A percentile compares a stretch with the other conserved stretches of the same genome.
Evolutionary conservation across 2,113 vertebrate genomes (phyloP).

Genomic region (Caranx ignobilis): DNA sequence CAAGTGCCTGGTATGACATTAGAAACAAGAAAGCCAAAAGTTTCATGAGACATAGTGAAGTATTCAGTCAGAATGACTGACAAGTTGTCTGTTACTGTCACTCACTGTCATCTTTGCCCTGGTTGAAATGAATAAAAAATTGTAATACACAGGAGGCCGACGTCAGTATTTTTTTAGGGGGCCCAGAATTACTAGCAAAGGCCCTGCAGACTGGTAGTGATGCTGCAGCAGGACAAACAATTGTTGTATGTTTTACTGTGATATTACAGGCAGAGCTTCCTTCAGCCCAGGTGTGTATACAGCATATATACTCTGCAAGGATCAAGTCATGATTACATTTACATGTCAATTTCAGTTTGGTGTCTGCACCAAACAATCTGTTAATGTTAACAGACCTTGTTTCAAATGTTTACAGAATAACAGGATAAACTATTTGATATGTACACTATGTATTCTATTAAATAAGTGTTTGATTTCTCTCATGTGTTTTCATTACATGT

Average conservation of each 20-base stretch:
- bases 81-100: too few relatives aligned
- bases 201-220: neutral
- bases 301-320: neutral
- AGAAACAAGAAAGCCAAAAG: too few relatives aligned
- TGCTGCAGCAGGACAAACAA: neutral
- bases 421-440: neutral
- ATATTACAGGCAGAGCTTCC: neutral
- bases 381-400: neutral
- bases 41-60: too few relatives aligned
- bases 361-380: neutral
- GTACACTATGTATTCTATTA: too few relatives aligned
- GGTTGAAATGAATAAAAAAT: too few relatives aligned
- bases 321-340: neutral
- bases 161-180: too few relatives aligned
- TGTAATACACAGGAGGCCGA: too few relatives aligned
- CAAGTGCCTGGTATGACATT: too few relatives aligned
- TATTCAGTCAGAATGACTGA: too few relatives aligned
- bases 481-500: neutral
- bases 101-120: too few relatives aligned
- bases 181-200: too few relatives aligned
- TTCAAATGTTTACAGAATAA: neutral
- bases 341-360: too few relatives aligned
- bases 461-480: neutral
- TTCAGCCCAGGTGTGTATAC: neutral
- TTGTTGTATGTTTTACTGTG: neutral